Percentiles rank a stretch among this genome's conserved stretches.
phyloP scores from a whole-genome alignment of 2,113 vertebrate genomes.

The Pantherophis guttatus region DNA sequence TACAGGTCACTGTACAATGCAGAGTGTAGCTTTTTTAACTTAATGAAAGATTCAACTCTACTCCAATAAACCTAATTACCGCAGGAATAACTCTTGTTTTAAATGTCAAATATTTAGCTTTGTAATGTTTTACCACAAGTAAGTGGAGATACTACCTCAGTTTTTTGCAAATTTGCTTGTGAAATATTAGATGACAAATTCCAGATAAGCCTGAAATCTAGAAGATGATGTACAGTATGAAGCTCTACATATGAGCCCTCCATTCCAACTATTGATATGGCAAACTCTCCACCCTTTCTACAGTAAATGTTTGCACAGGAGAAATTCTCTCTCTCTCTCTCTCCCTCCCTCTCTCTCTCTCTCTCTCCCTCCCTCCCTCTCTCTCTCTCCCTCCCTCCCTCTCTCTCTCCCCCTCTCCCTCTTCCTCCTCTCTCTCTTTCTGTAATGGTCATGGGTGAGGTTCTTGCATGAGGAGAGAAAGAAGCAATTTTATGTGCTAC shows the following conservation, averaged over 20 bases:
- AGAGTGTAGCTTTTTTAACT: neutral
- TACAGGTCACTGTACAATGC: neutral
- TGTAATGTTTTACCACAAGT: neutral
- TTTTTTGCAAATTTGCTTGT: neutral
- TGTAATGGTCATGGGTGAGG: neutral
- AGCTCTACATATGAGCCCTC: neutral
- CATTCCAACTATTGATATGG: neutral
- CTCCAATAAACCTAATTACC: neutral
- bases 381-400: too few relatives aligned
- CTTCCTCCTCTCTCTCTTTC: too few relatives aligned
- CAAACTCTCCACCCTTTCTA: neutral
- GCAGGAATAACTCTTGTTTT: neutral
- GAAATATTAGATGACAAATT: neutral
- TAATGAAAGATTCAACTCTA: neutral
- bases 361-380: too few relatives aligned
- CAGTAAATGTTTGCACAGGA: neutral
- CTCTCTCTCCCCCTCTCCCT: too few relatives aligned
- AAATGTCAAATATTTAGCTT: neutral
- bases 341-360: too few relatives aligned
- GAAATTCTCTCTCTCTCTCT: neutral
- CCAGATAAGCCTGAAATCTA: neutral
- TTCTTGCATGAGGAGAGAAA: neutral
- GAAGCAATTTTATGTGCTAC: neutral
- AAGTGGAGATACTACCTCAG: neutral
- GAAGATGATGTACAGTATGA: neutral